Evolutionary conservation across 2,888 invertebrate species (phyloP).

Genomic region (Agriopis marginaria): DNA sequence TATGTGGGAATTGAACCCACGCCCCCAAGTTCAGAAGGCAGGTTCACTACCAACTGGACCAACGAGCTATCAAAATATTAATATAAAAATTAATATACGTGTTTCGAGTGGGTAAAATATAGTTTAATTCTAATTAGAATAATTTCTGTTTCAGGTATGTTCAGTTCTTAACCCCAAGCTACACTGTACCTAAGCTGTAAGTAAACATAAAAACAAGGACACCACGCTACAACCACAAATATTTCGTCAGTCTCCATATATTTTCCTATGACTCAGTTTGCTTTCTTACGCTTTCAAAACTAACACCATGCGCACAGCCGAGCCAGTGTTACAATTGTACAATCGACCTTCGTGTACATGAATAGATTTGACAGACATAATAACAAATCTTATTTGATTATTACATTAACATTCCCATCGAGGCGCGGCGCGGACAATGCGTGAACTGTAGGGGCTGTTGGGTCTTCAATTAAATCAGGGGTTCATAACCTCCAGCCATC

Average conservation of each 20-base stretch:
- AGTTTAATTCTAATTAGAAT: background rate
- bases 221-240: background rate
- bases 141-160: slow-evolving; percentile 54
- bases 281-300: slow-evolving; percentile 30
- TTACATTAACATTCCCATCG: slow-evolving; percentile 54
- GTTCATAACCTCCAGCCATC: slow-evolving; percentile 70
- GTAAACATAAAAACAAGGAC: slow-evolving; percentile 1
- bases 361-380: slow-evolving; percentile 48
- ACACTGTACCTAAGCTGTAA: slow-evolving; percentile 1
- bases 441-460: slow-evolving; percentile 63
- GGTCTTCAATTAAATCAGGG: slow-evolving; percentile 82
- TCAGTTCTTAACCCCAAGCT: background rate
- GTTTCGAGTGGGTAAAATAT: background rate
- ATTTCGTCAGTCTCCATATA: slow-evolving; percentile 1
- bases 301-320: slow-evolving; percentile 32
- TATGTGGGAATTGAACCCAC: too few species aligned
- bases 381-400: slow-evolving; percentile 48
- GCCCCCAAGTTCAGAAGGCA: too few species aligned
- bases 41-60: too few species aligned
- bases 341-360: slow-evolving; percentile 41
- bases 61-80: too few species aligned
- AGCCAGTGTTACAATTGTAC: slow-evolving; percentile 33
- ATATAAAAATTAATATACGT: too few species aligned
- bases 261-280: slow-evolving; percentile 24
- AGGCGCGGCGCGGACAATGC: slow-evolving; percentile 58